Percentiles rank a stretch among this genome's conserved stretches.
These are phyloP conservation scores for Rhyzopertha dominica DNA, from an alignment of 1,140 invertebrate species.

Conservation along the genomic window DNA sequence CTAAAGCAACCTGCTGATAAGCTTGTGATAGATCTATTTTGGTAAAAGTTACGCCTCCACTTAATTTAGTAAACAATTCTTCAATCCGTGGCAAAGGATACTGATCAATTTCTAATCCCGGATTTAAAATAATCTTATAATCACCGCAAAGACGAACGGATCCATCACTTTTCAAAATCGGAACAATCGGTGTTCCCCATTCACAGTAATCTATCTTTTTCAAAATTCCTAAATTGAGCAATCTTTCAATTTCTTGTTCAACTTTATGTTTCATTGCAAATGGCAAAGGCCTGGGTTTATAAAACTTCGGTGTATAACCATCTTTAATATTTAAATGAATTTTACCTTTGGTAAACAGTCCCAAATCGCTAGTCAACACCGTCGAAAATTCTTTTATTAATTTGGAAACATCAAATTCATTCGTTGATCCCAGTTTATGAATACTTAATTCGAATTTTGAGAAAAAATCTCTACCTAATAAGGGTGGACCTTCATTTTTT, in stretches of 20 bases:
- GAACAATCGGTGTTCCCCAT: too few species aligned
- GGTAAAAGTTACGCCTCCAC: not conserved
- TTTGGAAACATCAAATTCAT: too few species aligned
- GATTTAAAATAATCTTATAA: slow-evolving; percentile 1
- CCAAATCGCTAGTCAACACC: not conserved
- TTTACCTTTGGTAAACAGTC: not conserved
- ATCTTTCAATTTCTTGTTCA: too few species aligned
- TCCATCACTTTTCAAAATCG: too few species aligned
- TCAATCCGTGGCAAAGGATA: not conserved
- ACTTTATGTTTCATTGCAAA: too few species aligned
- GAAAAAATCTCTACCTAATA: slow-evolving; percentile 27
- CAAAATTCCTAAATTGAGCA: too few species aligned
- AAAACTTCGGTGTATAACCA: too few species aligned
- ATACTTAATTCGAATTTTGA: slow-evolving; percentile 28
- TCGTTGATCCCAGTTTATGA: too few species aligned
- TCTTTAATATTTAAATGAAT: too few species aligned
- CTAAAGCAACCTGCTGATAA: not conserved
- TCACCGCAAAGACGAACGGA: not conserved
- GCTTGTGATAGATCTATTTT: not conserved
- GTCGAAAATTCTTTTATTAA: not conserved
- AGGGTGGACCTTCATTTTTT: slow-evolving; percentile 22
- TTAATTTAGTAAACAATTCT: not conserved
- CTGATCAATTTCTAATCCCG: not conserved
- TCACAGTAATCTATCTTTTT: too few species aligned
- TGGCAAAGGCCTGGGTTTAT: too few species aligned